Conservation (phyloP, 2,797 vertebrate genomes). For the Brotula barbata region DNA sequence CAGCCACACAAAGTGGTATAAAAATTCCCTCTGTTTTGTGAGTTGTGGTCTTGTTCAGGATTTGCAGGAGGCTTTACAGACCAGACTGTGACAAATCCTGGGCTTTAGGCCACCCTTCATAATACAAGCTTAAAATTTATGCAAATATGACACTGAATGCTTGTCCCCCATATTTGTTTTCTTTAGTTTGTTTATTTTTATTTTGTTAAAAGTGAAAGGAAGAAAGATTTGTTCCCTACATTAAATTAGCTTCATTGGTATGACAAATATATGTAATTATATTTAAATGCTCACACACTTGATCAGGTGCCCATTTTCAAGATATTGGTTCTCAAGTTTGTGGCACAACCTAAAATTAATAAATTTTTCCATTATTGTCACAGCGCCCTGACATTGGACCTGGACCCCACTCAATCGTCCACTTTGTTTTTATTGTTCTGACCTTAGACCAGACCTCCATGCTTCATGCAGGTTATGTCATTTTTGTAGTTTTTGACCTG, state of each 20-base stretch:
- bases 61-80: background rate
- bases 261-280: slow-evolving; percentile 1
- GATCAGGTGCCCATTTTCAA: background rate
- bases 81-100: slow-evolving; percentile 1
- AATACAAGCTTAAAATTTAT: background rate
- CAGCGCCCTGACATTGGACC: background rate
- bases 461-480: slow-evolving; percentile 4
- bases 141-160: background rate
- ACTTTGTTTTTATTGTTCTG: slow-evolving; percentile 14
- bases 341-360: too few relatives aligned
- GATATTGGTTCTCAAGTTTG: background rate
- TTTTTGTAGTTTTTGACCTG: slow-evolving; percentile 4
- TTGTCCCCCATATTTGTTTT: background rate
- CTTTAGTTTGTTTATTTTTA: background rate
- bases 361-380: slow-evolving; percentile 15
- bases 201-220: background rate
- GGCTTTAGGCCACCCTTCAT: background rate
- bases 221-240: background rate
- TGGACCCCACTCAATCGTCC: background rate
- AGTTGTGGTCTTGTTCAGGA: background rate
- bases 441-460: slow-evolving; percentile 31
- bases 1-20: too few relatives aligned
- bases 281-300: too few relatives aligned
- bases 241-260: background rate
- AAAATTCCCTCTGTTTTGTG: too few relatives aligned